Evolutionary conservation across 2,888 invertebrate species (phyloP), one percentile per base, ranked within the genome.

Genomic region (Corythucha ciliata): DNA sequence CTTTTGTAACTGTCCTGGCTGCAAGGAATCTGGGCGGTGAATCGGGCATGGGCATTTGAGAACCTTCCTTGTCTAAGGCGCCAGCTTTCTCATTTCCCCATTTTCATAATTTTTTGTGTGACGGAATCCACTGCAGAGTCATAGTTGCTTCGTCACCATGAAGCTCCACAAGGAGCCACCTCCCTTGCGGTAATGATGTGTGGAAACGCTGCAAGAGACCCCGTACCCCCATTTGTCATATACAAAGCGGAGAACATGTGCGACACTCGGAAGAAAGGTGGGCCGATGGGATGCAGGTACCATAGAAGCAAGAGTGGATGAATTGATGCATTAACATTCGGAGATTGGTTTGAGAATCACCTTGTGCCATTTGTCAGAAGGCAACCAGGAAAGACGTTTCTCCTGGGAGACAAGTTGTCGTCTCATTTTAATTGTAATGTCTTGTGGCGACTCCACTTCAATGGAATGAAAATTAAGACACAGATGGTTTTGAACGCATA

Each of bases 161-260:
- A n/a, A n/a, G n/a, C n/a, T n/a, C n/a, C n/a, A n/a, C n/a, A n/a
- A n/a, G n/a, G n/a, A n/a, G n/a, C n/a, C n/a, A n/a, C 36, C 36
- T 36, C 20, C 36, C 18, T 21, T 4, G 21, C 36, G 16, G 36
- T 36, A 34, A 6, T 34, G 36, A 36, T 36, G 36, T 36, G 36
- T 36, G 36, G 36, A 14, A 36, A 36, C 16, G 36, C 36, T 36
- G 36, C 36, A 14, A 21, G 36, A 36, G 36, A 36, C 16, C 16
- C 21, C 14, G 36, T 36, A 36, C 36, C 36, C 12, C 36, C 36
- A 36, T 36, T 14, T n/a, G 36, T 36, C 36, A 36, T 36, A 12
- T 36, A 42, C 25, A 42, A 40, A 20, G 40, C 22, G 10, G 22
- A 40, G 24, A 22, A 42, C n/a, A 24, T 26, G 3, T 20, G 21